Evolutionary conservation across 92 coral and sea anemone genomes (phyloP), one percentile per base, ranked within the genome.

Genomic region (Phenganax marumi): DNA sequence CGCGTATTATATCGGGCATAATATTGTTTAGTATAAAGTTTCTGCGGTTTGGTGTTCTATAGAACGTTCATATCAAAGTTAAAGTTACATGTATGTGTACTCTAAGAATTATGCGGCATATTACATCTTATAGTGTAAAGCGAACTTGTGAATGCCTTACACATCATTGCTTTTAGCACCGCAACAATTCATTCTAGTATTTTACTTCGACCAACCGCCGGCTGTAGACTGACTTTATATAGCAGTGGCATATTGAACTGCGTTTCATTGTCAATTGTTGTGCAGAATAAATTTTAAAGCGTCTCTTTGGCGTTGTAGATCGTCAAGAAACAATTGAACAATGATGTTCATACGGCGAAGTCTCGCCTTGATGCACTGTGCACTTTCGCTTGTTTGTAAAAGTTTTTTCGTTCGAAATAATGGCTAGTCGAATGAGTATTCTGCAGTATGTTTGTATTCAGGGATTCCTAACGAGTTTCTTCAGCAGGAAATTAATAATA

Each of bases 261-360:
- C 63, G 39, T 22, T 57, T 55, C 81, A 54, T 76, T 76, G 69
- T 76, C 68, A 54, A 54, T 76, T 76, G 81, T 76, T 51, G 23
- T 76, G 50, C 16, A 54, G 81, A 76, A 56, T 7, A n/a, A 21
- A 54, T 76, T 76, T 68, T 76, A 17, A 16, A 1, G 46, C 57
- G 33, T 52, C 52, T 52, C 11, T n/a, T 26, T 33, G 52, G 22
- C 51, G 46, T 54, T 54, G 68, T 62, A 33, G 25, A 23, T 10
- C 8, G 21, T n/a, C 48, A 50, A 50, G 13, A 62, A 76, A 21
- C 25, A 23, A 46, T 50, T 76, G 12, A 53, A 48, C 56, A 72
- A 48, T 72, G n/a, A 17, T 57, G n/a, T 74, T 49, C 21, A 10
- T 48, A 47, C 81, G 25, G 68, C 61, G 49, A 19, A 72, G 72